A percentile compares a stretch with the other conserved stretches of the same genome.
These are phyloP conservation scores for Peromyscus attwateri DNA, from an alignment of 2,797 vertebrate species.

Conservation along the genomic window DNA sequence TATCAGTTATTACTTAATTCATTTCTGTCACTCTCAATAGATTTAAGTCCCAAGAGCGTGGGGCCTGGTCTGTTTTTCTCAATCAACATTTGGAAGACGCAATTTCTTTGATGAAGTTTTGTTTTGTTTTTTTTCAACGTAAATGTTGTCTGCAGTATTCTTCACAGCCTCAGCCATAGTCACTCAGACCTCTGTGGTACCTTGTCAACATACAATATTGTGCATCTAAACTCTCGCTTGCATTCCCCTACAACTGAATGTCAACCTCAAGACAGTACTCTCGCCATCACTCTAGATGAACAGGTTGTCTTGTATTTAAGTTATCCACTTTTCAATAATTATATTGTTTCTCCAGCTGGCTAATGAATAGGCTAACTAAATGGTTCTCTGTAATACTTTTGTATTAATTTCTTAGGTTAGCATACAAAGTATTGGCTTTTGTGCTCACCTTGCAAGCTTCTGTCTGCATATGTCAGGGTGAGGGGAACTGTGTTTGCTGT, in stretches of 20 bases:
- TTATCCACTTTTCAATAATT: neutral
- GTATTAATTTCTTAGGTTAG: neutral
- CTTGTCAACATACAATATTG: neutral
- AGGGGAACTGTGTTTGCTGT: neutral
- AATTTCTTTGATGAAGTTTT: neutral
- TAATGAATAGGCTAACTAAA: neutral
- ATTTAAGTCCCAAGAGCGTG: neutral
- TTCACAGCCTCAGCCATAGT: neutral
- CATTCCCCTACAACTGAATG: neutral
- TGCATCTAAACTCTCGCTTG: neutral
- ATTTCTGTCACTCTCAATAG: neutral
- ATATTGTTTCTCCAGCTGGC: neutral
- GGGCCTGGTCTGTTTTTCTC: neutral
- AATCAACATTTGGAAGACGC: neutral
- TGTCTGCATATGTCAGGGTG: neutral
- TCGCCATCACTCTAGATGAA: neutral
- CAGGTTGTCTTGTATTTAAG: neutral
- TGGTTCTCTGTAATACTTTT: neutral
- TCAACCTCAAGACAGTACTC: too few relatives aligned
- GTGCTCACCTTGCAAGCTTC: neutral
- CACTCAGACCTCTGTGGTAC: neutral
- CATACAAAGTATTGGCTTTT: neutral
- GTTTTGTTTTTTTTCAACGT: neutral
- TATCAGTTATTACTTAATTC: conserved; percentile 12
- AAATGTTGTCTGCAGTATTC: neutral